These are phyloP conservation scores for Strigamia transsilvanica DNA, from an alignment of 2,888 invertebrate genomes.

Conservation along the genomic window DNA sequence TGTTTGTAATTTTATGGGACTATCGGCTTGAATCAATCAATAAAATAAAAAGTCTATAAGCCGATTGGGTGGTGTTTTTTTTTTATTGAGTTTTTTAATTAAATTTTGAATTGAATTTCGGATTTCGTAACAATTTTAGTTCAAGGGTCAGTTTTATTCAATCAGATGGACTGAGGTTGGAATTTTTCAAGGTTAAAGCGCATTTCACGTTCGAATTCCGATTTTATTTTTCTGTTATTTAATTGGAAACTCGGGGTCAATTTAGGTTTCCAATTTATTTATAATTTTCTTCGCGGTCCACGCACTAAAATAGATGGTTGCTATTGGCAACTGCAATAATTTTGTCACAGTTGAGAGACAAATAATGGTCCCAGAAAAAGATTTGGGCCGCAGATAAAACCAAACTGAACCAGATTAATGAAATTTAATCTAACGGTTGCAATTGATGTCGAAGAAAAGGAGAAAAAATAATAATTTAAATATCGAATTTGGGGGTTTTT, in stretches of 20 bases:
- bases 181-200: conserved; percentile 9
- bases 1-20: background rate
- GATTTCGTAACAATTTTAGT: background rate
- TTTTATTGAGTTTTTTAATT: too few species aligned
- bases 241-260: background rate
- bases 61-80: too few species aligned
- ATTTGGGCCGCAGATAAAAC: background rate
- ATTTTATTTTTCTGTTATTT: too few species aligned
- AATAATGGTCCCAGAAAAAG: background rate
- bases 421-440: background rate
- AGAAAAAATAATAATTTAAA: too few species aligned
- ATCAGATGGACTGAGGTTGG: too few species aligned
- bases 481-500: too few species aligned
- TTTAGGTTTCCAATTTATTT: background rate
- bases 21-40: background rate
- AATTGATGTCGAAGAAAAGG: background rate
- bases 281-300: background rate
- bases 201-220: background rate
- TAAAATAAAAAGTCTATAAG: background rate
- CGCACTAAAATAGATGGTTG: background rate
- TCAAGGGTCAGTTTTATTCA: too few species aligned
- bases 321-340: conserved; percentile 11
- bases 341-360: conserved; percentile 1
- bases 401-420: background rate
- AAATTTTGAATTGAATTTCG: background rate